phyloP scores from a whole-genome alignment of 2,113 vertebrate species.

The Phoxinus phoxinus region DNA sequence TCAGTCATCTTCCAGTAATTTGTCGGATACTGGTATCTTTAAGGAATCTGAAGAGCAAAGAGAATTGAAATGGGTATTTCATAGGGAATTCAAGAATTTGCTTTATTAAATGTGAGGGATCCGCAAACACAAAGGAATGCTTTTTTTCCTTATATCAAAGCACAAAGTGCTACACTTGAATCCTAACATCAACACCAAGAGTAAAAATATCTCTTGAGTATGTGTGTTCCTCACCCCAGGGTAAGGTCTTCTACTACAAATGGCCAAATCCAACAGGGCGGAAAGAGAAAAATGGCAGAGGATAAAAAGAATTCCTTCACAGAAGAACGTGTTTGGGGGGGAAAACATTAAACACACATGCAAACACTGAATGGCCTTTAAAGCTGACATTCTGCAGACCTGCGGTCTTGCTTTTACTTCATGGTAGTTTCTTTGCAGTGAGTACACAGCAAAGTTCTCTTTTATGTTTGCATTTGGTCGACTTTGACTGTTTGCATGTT shows the following conservation, averaged over 20 bases:
- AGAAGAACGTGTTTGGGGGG: constrained; percentile 48
- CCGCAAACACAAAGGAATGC: constrained; percentile 37
- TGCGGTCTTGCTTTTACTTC: constrained; percentile 68
- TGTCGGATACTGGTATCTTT: background rate
- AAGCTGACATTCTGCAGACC: constrained; percentile 71
- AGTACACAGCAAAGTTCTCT: constrained; percentile 71
- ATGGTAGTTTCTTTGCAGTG: constrained; percentile 70
- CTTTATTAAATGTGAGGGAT: constrained; percentile 40
- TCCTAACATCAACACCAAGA: constrained; percentile 48
- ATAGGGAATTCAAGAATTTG: background rate
- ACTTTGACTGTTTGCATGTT: constrained; percentile 55
- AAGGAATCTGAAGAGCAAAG: background rate
- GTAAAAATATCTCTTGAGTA: constrained; percentile 63
- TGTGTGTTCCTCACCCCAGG: constrained; percentile 71
- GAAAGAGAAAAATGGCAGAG: constrained; percentile 79
- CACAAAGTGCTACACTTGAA: constrained; percentile 24
- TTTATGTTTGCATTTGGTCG: constrained; percentile 72
- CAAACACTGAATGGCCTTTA: constrained; percentile 73
- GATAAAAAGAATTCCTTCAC: constrained; percentile 77
- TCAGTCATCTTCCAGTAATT: background rate
- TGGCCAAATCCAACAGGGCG: constrained; percentile 72
- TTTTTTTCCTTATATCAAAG: constrained; percentile 39
- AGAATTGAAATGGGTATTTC: background rate
- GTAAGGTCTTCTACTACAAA: constrained; percentile 77
- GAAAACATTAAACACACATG: constrained; percentile 62